Evolutionary conservation across 2,113 vertebrate genomes (phyloP).

Genomic region (Orientallactaga bullata): DNA sequence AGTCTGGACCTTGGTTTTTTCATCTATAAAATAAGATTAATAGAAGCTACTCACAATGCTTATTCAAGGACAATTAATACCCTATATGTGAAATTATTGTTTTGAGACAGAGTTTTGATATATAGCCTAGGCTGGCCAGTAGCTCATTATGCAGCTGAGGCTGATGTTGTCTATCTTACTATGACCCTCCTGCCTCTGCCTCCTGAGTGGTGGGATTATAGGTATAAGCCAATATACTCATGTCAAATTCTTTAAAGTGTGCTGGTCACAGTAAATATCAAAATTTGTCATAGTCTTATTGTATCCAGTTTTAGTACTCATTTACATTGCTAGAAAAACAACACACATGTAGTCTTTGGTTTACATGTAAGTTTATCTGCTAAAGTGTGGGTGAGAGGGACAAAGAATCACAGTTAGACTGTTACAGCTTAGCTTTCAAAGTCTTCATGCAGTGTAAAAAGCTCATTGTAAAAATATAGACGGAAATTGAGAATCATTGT

Average conservation of each 20-base stretch:
- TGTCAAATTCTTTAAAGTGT: constrained; percentile 30
- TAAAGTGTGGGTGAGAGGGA: constrained; percentile 8
- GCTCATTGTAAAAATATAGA: background rate
- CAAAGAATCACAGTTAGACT: background rate
- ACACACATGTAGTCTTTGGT: background rate
- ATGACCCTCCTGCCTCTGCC: no score
- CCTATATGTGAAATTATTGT: background rate
- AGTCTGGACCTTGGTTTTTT: background rate
- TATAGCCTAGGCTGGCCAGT: no score
- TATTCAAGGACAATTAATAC: background rate
- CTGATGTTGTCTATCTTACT: no score
- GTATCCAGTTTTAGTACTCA: background rate
- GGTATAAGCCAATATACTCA: background rate
- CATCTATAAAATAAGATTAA: constrained; percentile 3
- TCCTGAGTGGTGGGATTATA: no score
- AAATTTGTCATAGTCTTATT: background rate
- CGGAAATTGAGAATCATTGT: background rate
- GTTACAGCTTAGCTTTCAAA: background rate
- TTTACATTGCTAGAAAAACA: constrained; percentile 5
- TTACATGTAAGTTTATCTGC: background rate
- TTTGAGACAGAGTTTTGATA: no score
- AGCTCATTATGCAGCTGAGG: no score
- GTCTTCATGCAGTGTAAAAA: background rate
- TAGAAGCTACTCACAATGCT: background rate
- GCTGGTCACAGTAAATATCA: background rate